These are phyloP conservation scores for Lytechinus variegatus DNA, from an alignment of 35 echinoderm and acorn worm species.

Conservation along the genomic window DNA sequence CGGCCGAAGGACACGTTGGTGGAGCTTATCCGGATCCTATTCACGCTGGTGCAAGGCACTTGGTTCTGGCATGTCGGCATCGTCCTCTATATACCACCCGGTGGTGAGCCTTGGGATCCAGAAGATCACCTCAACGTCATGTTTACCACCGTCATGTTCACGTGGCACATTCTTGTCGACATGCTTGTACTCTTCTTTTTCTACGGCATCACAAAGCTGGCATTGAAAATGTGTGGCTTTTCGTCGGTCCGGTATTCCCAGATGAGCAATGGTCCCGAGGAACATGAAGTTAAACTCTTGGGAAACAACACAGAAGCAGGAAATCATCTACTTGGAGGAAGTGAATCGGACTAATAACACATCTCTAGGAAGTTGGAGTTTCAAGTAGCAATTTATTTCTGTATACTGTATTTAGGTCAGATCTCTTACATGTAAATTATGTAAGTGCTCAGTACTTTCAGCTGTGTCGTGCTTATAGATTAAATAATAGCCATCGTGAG, in stretches of 20 bases:
- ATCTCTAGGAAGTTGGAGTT: not conserved
- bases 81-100: constrained; percentile 76
- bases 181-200: constrained; percentile 75
- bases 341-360: not conserved
- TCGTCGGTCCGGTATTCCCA: constrained; percentile 62
- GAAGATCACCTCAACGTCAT: constrained; percentile 75
- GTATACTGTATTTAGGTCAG: not conserved
- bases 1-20: constrained; percentile 62
- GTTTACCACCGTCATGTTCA: constrained; percentile 77
- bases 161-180: constrained; percentile 86
- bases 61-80: constrained; percentile 90
- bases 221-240: constrained; percentile 58
- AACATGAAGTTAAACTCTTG: constrained; percentile 75
- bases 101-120: constrained; percentile 73
- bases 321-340: constrained; percentile 8
- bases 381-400: not conserved
- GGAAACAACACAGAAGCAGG: constrained; percentile 45
- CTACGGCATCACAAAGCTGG: constrained; percentile 59
- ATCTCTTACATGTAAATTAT: not conserved
- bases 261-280: constrained; percentile 63
- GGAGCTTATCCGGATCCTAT: constrained; percentile 67
- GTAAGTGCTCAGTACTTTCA: not conserved
- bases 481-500: not conserved
- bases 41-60: constrained; percentile 85
- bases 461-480: not conserved